Conservation (phyloP, 2,888 invertebrate species). For the Conops quadrifasciatus region DNA sequence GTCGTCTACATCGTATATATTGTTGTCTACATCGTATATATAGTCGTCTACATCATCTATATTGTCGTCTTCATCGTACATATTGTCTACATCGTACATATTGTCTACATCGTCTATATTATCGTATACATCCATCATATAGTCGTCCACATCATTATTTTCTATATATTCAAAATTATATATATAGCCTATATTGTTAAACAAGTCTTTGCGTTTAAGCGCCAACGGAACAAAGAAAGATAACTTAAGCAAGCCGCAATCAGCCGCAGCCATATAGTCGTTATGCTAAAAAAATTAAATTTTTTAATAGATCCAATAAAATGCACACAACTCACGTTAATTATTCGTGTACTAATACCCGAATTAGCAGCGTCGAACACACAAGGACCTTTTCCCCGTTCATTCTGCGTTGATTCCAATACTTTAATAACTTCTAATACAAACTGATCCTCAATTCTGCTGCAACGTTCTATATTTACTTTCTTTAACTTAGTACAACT, state of each 20-base stretch:
- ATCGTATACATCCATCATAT: no score
- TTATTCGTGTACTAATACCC: slow-evolving; percentile 17
- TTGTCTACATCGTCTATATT: no score
- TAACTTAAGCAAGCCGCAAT: slow-evolving; percentile 26
- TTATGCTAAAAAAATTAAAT: slow-evolving; percentile 3
- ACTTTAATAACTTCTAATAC: slow-evolving; percentile 30
- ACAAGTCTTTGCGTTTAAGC: background rate
- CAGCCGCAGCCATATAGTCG: slow-evolving; percentile 11
- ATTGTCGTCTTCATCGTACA: no score
- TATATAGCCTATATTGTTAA: slow-evolving; percentile 20
- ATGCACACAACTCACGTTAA: slow-evolving; percentile 4
- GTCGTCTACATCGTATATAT: no score
- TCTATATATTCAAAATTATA: no score
- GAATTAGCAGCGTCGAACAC: slow-evolving; percentile 21
- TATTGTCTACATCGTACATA: no score
- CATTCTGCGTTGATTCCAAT: slow-evolving; percentile 21
- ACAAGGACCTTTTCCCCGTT: slow-evolving; percentile 19
- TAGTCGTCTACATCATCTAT: no score
- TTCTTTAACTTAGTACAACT: slow-evolving; percentile 30
- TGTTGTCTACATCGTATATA: no score
- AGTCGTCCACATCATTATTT: no score
- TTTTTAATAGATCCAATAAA: background rate
- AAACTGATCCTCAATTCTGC: slow-evolving; percentile 29
- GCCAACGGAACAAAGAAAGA: slow-evolving; percentile 18
- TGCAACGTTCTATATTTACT: slow-evolving; percentile 36